Conservation (phyloP, 2,888 invertebrate species). For the Zootermopsis nevadensis region DNA sequence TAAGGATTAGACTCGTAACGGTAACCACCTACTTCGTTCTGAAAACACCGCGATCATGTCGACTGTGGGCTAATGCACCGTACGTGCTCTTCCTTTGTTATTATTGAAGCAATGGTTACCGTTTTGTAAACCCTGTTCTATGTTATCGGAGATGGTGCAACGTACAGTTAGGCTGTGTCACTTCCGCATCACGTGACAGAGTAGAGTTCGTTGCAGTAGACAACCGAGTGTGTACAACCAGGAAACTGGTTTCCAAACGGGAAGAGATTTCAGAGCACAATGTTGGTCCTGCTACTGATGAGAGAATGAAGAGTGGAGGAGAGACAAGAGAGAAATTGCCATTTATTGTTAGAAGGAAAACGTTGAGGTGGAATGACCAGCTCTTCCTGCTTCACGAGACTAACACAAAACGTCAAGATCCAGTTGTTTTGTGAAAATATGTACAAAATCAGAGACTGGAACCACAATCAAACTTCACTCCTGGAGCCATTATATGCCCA, state of each 20-base stretch:
- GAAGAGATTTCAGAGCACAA: conserved; percentile 18
- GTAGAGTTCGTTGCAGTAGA: background rate
- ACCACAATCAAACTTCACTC: background rate
- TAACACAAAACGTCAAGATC: background rate
- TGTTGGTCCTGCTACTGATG: background rate
- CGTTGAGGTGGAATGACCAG: background rate
- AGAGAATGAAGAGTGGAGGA: background rate
- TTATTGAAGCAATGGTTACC: background rate
- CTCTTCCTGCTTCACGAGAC: background rate
- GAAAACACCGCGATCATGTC: background rate
- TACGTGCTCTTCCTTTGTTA: background rate
- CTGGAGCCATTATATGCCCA: too few species aligned
- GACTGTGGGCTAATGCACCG: background rate
- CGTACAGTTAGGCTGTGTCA: conserved; percentile 40
- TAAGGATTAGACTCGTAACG: too few species aligned
- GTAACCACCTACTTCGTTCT: too few species aligned
- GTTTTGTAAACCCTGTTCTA: background rate
- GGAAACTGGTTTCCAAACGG: conserved; percentile 40
- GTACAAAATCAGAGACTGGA: background rate
- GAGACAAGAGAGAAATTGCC: background rate
- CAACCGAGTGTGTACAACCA: conserved; percentile 6
- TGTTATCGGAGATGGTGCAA: conserved; percentile 14
- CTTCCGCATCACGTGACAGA: conserved; percentile 45
- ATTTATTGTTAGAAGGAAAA: conserved; percentile 7
- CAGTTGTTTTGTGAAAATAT: background rate